Evolutionary conservation across 2,888 invertebrate species (phyloP).

Genomic region (Podotricha telesiphe): DNA sequence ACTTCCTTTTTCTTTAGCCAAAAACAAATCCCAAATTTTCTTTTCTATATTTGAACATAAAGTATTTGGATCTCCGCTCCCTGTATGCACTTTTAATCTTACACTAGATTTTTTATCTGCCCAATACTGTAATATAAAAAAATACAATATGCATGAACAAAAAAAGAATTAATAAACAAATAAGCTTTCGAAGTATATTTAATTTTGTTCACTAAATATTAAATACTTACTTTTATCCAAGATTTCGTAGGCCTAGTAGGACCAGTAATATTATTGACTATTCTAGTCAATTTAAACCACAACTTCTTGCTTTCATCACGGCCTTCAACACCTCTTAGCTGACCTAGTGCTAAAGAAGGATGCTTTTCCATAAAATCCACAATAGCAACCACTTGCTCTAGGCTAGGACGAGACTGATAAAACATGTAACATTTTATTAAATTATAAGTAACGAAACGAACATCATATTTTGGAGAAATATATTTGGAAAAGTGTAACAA

Average conservation of each 20-base stretch:
- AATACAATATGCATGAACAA: not conserved
- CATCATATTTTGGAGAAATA: not conserved
- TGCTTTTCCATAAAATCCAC: slow-evolving; percentile 78
- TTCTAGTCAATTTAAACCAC: slow-evolving; percentile 69
- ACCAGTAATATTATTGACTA: slow-evolving; percentile 68
- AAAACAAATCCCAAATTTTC: slow-evolving; percentile 73
- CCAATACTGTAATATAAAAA: slow-evolving; percentile 66
- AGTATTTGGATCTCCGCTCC: slow-evolving; percentile 67
- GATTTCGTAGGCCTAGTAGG: slow-evolving; percentile 76
- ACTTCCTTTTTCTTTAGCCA: slow-evolving; percentile 53
- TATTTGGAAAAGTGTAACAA: not conserved
- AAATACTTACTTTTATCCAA: slow-evolving; percentile 69
- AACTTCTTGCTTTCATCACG: slow-evolving; percentile 72
- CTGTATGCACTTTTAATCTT: slow-evolving; percentile 66
- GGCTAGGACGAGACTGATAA: slow-evolving; percentile 68
- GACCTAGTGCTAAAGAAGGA: slow-evolving; percentile 64
- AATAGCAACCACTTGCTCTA: slow-evolving; percentile 74
- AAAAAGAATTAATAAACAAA: too few relatives aligned
- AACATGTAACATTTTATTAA: not conserved
- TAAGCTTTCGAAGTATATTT: too few relatives aligned
- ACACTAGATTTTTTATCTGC: slow-evolving; percentile 78
- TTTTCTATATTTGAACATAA: slow-evolving; percentile 73
- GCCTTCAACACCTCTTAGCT: slow-evolving; percentile 70
- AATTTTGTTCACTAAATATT: not conserved
- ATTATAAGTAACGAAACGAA: not conserved